Evolutionary conservation across 2,888 invertebrate species (phyloP), one percentile per base, ranked within the genome.

Genomic region (Steinernema hermaphroditum): DNA sequence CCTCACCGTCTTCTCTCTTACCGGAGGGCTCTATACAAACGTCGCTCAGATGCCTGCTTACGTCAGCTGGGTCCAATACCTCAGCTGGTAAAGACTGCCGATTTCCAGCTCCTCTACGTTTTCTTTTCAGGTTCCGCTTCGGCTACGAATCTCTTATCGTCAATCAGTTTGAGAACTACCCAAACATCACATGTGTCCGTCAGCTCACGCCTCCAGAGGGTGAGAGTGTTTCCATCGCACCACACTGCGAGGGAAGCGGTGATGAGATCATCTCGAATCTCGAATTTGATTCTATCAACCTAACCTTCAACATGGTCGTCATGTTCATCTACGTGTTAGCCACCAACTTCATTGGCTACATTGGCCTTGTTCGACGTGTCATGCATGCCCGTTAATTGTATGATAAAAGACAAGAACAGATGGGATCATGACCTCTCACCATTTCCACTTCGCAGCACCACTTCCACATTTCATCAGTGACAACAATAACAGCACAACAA

Each of bases 111-210:
- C 54, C 6, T 24, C 16, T 6, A 24, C 54, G 27, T 44, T 32
- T 4, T 16, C 34, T 50, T 29, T 71, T 44, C 46, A 81, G 80
- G 80, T 84, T 84, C 75, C 82, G 85, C 29, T 85, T 78, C 68
- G 85, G 84, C 27, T 85, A 78, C 72, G 85, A 85, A 93, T 93
- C 82, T 8, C 74, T 82, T 8, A 76, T 81, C 19, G 71, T 84
- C 50, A 83, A 80, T 54, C 79, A 83, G 68, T 84, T 80, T 44
- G 68, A 74, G n/a, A 44, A 72, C 14, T 74, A 74, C 71, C 22
- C 92, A 92, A 78, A 90, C 92, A 92, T 80, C 50, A 68, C 77
- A 0, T 83, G 83, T 69, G 70, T 9, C 12, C 22, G 41, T 0
- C 27, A 68, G n/a, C 69, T 69, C 14, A 12, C 16, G 9, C 68